Evolutionary conservation across 2,888 invertebrate genomes (phyloP), one percentile per base, ranked within the genome.

Genomic region (Drosophila macrospina): DNA sequence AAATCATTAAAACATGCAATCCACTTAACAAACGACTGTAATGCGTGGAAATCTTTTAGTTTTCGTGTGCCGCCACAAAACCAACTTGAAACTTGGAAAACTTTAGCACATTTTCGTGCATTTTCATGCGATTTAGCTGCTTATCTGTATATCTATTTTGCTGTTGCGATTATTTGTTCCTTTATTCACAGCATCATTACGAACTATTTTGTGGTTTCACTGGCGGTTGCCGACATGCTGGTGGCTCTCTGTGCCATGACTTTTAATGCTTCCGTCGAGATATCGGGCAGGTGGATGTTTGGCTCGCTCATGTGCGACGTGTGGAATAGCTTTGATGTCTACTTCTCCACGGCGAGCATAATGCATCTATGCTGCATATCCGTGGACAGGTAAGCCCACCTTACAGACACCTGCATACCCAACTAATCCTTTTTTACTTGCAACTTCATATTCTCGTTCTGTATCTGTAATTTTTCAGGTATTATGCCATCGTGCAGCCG

Each of bases 281-380:
- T 96, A 52, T 96, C 96, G 37, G 96, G 97, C 45, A 93, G 93
- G 86, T 98, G 98, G 98, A 93, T 97, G 80, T 98, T 98, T 90
- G 97, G 97, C 5, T 94, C 95, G 87, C 93, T 96, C 87, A 96
- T 98, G 95, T 98, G 98, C 93, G 97, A 98, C 93, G 95, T 98
- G 55, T 98, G 97, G 95, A 98, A 98, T 92, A 96, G 97, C 34
- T 94, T 98, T 74, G 98, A 98, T 92, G 98, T 98, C 2, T 97
- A 98, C 91, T 98, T 98, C 92, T 97, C 96, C 79, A 98, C 96
- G 54, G 98, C 97, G 5, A 97, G 97, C 70, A 98, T 98, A 69
- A 94, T 98, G 50, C 98, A 98, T 91, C 93, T 98, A 55, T 98
- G 98, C 91, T 98, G 98, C 92, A 98, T 98, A 91, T 97, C 97